Conservation (phyloP, 2,888 invertebrate genomes). For the Chrysotoxum bicinctum region DNA sequence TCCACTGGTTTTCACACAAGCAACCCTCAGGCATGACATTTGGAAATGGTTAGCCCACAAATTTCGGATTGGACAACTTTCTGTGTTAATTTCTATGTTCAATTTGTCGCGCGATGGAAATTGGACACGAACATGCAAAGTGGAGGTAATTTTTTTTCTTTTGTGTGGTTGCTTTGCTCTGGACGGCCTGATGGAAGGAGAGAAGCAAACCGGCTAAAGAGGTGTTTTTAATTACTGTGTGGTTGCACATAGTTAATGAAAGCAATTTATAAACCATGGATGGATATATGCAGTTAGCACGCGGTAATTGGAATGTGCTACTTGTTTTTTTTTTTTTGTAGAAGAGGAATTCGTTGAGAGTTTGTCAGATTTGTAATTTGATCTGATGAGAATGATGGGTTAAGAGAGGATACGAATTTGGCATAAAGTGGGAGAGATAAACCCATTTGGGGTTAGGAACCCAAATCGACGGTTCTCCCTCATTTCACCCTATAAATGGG, state of each 20-base stretch:
- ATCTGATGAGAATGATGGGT: not conserved
- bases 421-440: too few relatives aligned
- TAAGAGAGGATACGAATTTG: not conserved
- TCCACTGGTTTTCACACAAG: conserved; percentile 49
- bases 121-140: conserved; percentile 59
- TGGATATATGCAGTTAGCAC: not conserved
- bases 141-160: conserved; percentile 4
- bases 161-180: not conserved
- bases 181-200: too few relatives aligned
- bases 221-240: conserved; percentile 54
- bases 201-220: not conserved
- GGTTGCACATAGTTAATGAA: conserved; percentile 28
- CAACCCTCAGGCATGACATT: not conserved
- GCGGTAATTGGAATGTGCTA: not conserved
- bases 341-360: not conserved
- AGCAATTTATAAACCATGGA: conserved; percentile 31
- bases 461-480: too few relatives aligned
- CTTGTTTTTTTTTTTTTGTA: not conserved
- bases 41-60: conserved; percentile 22
- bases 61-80: conserved; percentile 49
- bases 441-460: too few relatives aligned
- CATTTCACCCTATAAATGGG: too few relatives aligned
- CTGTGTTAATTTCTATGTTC: conserved; percentile 50
- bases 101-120: conserved; percentile 60
- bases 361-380: not conserved